Conservation (phyloP, 1,140 invertebrate species). For the Nautilus pompilius region DNA sequence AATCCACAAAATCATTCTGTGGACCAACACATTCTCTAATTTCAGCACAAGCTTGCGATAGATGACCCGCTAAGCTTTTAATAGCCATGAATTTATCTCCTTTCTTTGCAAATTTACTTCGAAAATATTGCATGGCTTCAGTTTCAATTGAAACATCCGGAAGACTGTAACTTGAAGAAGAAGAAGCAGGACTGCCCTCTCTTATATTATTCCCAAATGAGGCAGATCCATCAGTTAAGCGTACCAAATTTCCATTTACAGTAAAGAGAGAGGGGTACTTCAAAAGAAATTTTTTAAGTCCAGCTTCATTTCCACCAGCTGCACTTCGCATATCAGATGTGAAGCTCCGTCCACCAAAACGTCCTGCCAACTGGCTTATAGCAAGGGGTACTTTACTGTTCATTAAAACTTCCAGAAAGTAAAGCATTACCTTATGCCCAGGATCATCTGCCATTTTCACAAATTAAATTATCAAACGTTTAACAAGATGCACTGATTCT, state of each 20-base stretch:
- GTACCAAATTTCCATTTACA: conserved; percentile 53
- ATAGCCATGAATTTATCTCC: conserved; percentile 55
- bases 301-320: conserved; percentile 55
- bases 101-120: conserved; percentile 46
- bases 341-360: conserved; percentile 55
- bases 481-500: too few relatives aligned
- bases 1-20: conserved; percentile 54
- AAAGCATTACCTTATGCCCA: conserved; percentile 57
- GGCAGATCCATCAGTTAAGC: conserved; percentile 46
- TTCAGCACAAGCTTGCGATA: conserved; percentile 53
- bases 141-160: conserved; percentile 53
- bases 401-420: conserved; percentile 57
- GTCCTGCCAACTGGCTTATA: conserved; percentile 54
- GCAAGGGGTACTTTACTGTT: conserved; percentile 50
- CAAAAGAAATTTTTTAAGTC: conserved; percentile 54
- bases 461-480: too few relatives aligned
- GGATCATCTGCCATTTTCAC: conserved; percentile 54
- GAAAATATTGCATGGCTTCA: conserved; percentile 57
- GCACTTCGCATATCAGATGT: conserved; percentile 55
- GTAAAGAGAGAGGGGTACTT: conserved; percentile 57
- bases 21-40: conserved; percentile 56
- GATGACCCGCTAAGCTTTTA: conserved; percentile 55
- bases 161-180: conserved; percentile 31
- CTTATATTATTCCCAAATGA: conserved; percentile 46
- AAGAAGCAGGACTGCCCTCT: conserved; percentile 41